These are phyloP conservation scores for cattle (Bos taurus) DNA, from an alignment of 2,113 vertebrate species.

Conservation along the genomic window DNA sequence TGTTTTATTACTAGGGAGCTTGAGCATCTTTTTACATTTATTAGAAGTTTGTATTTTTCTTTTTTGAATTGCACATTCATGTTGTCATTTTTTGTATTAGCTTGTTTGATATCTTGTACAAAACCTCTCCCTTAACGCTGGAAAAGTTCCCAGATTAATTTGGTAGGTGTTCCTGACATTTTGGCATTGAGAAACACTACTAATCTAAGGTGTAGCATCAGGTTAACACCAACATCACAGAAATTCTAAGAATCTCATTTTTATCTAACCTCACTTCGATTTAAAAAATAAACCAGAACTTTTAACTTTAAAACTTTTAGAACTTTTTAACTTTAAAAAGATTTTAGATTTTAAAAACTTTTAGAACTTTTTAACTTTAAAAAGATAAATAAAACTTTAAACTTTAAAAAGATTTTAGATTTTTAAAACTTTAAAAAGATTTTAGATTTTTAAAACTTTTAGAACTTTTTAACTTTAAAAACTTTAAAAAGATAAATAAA, in stretches of 20 bases:
- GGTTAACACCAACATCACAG: background rate
- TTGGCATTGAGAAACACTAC: background rate
- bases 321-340: no score
- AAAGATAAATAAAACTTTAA: no score
- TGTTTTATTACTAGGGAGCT: background rate
- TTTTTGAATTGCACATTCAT: background rate
- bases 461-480: no score
- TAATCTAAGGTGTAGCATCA: background rate
- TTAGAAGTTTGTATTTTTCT: background rate
- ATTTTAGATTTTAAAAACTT: no score
- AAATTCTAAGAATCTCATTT: slow-evolving; percentile 22
- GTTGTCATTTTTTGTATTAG: background rate
- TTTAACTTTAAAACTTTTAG: background rate
- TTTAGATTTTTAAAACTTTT: no score
- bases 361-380: no score
- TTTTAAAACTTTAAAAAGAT: no score
- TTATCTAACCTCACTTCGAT: slow-evolving; percentile 9
- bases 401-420: no score
- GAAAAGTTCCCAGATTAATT: background rate
- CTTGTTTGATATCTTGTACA: background rate
- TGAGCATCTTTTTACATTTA: background rate
- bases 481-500: no score
- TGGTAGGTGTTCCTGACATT: background rate
- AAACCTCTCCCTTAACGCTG: background rate
- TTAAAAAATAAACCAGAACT: background rate